Evolutionary conservation across 2,888 invertebrate species (phyloP).

Genomic region (Microplitis manilae): DNA sequence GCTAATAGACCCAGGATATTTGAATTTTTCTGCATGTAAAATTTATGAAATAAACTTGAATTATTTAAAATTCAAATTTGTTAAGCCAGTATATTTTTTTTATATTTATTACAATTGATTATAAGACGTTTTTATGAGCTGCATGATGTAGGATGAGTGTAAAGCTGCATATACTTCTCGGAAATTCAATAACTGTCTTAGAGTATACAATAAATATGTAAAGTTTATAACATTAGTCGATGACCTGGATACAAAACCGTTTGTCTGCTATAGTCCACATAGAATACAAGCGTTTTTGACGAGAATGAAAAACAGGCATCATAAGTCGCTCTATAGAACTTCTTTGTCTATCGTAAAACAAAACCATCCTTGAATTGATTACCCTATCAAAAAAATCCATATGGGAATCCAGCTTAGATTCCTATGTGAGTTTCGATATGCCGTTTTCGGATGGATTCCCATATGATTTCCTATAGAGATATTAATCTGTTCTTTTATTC

Average conservation of each 20-base stretch:
- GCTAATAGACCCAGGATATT: too few species aligned
- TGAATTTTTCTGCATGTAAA: too few species aligned
- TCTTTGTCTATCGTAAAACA: too few species aligned
- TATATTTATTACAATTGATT: not conserved
- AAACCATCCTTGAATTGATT: too few species aligned
- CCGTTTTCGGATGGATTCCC: too few species aligned
- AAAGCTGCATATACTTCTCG: not conserved
- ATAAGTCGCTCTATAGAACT: too few species aligned
- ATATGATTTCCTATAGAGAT: too few species aligned
- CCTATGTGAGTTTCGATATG: too few species aligned
- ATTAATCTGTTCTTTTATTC: too few species aligned
- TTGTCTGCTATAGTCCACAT: not conserved
- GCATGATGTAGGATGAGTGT: not conserved
- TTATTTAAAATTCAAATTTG: not conserved
- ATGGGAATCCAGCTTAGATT: too few species aligned
- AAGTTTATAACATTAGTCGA: constrained; percentile 2
- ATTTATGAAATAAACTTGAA: not conserved
- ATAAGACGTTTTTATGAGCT: not conserved
- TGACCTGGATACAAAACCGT: not conserved
- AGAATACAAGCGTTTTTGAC: not conserved
- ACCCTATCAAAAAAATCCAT: too few species aligned
- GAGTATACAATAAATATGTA: not conserved
- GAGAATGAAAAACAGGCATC: not conserved
- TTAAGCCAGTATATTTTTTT: not conserved
- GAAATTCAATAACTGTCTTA: not conserved